Evolutionary conservation across 2,888 invertebrate species (phyloP), one percentile per base, ranked within the genome.

Genomic region (Synergus japonicus): DNA sequence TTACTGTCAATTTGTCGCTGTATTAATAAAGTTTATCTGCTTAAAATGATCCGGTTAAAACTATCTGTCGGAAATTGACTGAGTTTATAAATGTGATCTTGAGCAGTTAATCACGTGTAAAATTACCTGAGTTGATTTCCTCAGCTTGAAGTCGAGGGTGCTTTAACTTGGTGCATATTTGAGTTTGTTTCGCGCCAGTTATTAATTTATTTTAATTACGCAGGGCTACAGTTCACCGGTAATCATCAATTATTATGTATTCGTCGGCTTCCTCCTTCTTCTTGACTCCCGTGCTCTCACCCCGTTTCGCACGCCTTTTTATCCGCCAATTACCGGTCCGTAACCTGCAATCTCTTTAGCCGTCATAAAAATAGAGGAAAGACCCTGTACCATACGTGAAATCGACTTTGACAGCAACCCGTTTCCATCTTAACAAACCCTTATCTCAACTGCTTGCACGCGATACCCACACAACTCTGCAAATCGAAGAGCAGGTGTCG

Each of bases 141-240:
- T 22, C 18, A 13, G 67, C 76, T 79, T 58, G 4, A 49, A 4
- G 69, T 73, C 41, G 49, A 9, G 46, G 43, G 49, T 49, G 54
- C 81, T 76, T 76, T 76, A 78, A 81, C 82, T 82, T 22, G 60
- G 5, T 12, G 54, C 15, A 73, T 37, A 29, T 13, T 54, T 73
- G 37, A 66, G 63, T 83, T 85, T 85, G 84, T 88, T 87, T 86
- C 84, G 83, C 82, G 85, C 84, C 85, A 83, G 85, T 88, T 90
- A 90, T 90, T 88, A 89, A 90, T 89, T 89, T 86, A 88, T 88
- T 90, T 90, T 90, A 89, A 90, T 90, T 88, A 89, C 85, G 84
- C 83, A 79, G 78, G 18, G 81, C 82, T 78, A 78, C 81, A 81
- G 84, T 85, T 87, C 84, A 79, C 85, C 85, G 84, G 85, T 88